Conservation (phyloP, 2,113 vertebrate species). For the Chamaea fasciata region DNA sequence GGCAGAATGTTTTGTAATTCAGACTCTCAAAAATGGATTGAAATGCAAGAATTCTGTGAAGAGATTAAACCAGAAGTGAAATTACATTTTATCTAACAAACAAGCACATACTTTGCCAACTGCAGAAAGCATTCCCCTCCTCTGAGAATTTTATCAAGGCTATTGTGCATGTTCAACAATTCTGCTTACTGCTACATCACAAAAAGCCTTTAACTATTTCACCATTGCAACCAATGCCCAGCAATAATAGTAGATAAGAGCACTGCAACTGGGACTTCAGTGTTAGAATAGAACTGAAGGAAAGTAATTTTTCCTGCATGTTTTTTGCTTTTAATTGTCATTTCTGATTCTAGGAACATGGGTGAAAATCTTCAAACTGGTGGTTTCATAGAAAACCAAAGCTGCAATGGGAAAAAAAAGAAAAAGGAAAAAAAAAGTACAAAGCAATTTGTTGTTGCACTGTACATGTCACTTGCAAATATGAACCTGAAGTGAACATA, state of each 20-base stretch:
- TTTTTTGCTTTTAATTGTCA: neutral
- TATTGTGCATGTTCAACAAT: neutral
- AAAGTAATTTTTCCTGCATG: neutral
- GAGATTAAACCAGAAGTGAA: neutral
- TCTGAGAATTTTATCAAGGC: conserved; percentile 14
- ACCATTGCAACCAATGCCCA: neutral
- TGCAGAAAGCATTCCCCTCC: neutral
- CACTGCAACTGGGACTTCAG: neutral
- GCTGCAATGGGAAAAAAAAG: neutral
- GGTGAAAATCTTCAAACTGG: neutral
- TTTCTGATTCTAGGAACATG: neutral
- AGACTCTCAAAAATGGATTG: neutral
- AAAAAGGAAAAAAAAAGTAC: rapidly evolving
- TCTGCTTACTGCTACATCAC: neutral
- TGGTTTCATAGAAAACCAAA: neutral
- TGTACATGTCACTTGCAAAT: neutral
- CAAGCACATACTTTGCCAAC: neutral
- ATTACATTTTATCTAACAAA: neutral
- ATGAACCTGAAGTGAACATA: neutral
- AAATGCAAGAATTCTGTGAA: neutral
- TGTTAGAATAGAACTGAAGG: neutral
- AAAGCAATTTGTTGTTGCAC: neutral
- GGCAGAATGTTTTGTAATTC: neutral
- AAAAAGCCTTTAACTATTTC: neutral
- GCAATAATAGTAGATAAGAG: neutral